A percentile compares a stretch with the other conserved stretches of the same genome.
phyloP scores from a whole-genome alignment of 2,888 invertebrate species.

The Norana najaformis region DNA sequence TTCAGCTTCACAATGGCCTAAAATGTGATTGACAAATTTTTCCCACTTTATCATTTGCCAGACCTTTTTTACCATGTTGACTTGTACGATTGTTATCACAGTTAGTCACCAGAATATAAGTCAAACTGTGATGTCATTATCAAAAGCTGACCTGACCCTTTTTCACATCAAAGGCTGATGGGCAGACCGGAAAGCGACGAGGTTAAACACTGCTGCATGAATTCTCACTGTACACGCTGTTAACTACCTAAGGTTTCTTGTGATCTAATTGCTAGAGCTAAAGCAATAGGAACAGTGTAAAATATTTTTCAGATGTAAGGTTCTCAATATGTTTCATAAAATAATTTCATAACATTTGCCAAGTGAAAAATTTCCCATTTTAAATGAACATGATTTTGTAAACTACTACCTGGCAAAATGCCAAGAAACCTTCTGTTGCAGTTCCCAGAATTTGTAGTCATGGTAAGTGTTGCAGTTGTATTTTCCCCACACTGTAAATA shows the following conservation, averaged over 20 bases:
- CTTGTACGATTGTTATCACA: neutral
- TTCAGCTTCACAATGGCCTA: neutral
- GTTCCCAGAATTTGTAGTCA: neutral
- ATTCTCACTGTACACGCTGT: neutral
- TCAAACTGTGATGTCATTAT: neutral
- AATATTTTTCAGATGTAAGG: too few species aligned
- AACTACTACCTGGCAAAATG: constrained; percentile 2
- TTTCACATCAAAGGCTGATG: neutral
- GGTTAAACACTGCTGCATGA: neutral
- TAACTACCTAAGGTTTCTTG: neutral
- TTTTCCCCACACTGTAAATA: neutral
- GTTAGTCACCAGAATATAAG: neutral
- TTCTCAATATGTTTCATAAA: too few species aligned
- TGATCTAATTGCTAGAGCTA: neutral
- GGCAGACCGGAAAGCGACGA: neutral
- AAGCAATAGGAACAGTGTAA: neutral
- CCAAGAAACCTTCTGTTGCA: neutral
- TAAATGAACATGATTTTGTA: neutral
- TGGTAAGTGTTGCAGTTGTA: neutral
- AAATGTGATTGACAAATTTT: neutral
- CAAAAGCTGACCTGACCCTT: too few species aligned
- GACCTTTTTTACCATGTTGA: neutral
- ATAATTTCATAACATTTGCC: neutral
- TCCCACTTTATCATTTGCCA: neutral
- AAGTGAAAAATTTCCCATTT: neutral